These are phyloP conservation scores for Craniophora ligustri DNA, from an alignment of 2,888 invertebrate genomes.

Conservation along the genomic window DNA sequence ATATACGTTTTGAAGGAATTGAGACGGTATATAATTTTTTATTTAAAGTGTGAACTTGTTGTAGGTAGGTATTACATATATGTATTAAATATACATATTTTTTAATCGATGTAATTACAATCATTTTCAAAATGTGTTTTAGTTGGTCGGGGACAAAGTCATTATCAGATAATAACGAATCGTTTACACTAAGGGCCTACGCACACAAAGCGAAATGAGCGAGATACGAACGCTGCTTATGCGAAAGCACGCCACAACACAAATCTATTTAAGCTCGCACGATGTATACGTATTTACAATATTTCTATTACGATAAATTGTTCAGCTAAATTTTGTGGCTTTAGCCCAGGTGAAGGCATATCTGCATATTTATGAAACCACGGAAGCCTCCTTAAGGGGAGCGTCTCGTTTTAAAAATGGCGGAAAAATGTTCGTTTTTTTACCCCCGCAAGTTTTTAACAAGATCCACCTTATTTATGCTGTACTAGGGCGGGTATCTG, in stretches of 20 bases:
- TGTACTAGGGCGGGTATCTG: constrained; percentile 78
- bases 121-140: constrained; percentile 47
- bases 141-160: constrained; percentile 54
- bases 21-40: no score
- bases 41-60: no score
- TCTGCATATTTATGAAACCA: constrained; percentile 88
- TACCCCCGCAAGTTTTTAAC: constrained; percentile 84
- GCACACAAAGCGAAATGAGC: constrained; percentile 73
- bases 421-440: constrained; percentile 82
- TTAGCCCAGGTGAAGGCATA: constrained; percentile 87
- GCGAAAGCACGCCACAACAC: constrained; percentile 81
- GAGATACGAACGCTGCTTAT: constrained; percentile 75
- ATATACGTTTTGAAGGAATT: constrained; percentile 9
- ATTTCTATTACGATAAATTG: constrained; percentile 87
- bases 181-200: constrained; percentile 71
- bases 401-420: constrained; percentile 82
- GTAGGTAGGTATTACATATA: no score
- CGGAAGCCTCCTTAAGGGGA: constrained; percentile 83
- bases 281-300: constrained; percentile 84
- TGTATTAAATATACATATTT: no score
- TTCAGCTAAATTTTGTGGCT: constrained; percentile 82
- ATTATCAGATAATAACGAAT: constrained; percentile 76
- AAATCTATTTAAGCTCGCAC: constrained; percentile 82
- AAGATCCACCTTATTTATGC: constrained; percentile 87
- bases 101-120: constrained; percentile 48